Evolutionary conservation across 2,797 vertebrate species (phyloP), one percentile per base, ranked within the genome.

Genomic region (Harpagifer antarcticus): DNA sequence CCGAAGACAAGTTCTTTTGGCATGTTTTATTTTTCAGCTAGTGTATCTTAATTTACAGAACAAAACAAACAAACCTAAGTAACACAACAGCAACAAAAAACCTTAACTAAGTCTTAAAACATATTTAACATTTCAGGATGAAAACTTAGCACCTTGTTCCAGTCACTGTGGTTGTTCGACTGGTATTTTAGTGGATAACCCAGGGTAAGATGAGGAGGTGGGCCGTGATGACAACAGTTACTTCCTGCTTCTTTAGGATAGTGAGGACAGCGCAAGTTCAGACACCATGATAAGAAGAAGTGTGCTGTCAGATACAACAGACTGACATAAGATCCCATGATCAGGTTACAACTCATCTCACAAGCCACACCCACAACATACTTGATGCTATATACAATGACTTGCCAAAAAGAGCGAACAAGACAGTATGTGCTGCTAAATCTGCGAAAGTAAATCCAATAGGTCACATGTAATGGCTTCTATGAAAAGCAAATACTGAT

Each of bases 81-180:
- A 89, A 90, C 76, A 82, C 79, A 82, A 89, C 71, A 47, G 61
- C 42, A 57, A 45, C 5, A 15, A 43, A 9, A 23, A 80, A 60
- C 72, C 76, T 15, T 56, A 81, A 68, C 84, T 63, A 86, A 68
- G 74, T 84, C 78, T 83, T 62, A 77, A 90, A 90, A 90, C 78
- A 42, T 72, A 68, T 67, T 86, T 27, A 81, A 79, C 82, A 92
- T 84, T 84, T 89, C 71, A 79, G 73, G 84, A 86, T 91, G 85
- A 90, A 90, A 93, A 92, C 88, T 62, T 94, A 95, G 94, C 94
- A 95, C 94, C 93, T 88, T 88, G 83, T 87, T 89, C 90, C 92
- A 93, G 93, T 91, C 88, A 67, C 66, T 81, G 84, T 83, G 85
- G 75, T 78, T 68, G 20, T 83, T 56, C 2, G 89, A 93, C 91